Base-by-base conservation (phyloP, 2,113 vertebrate genomes). In the Actenoides hombroni region DNA sequence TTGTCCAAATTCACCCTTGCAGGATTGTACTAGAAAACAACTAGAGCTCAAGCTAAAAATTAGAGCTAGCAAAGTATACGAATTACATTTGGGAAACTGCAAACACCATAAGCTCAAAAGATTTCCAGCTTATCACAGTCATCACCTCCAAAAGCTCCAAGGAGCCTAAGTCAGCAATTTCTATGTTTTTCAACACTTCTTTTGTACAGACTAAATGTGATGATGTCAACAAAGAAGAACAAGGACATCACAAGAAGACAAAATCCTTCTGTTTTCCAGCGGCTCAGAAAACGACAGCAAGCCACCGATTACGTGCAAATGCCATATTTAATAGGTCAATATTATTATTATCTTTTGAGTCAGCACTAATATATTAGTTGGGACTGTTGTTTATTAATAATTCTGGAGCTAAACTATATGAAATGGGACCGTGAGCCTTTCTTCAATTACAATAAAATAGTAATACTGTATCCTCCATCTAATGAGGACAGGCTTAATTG, bases 1-100 rank as follows among this genome's bases (percentile, higher is more conserved):
- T 96, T 94, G 96, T 97, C 98, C 98, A 97, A 97, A 98, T 96
- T 97, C 97, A 95, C 98, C 97, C 97, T 97, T 98, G 96, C 96
- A 96, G 96, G 96, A 97, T 96, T 73, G 76, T 85, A 86, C 96
- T 83, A 86, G 92, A 64, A 94, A 95, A 96, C 95, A 96, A 95
- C 94, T 90, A 90, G 94, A 95, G 94, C 83, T 83, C 63, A 96
- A 94, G 90, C 96, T 95, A 92, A 97, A 96, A 95, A 96, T 87
- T 42, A 86, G 84, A 97, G 88, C 33, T 94, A 96, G 95, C 86
- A 83, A 95, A 96, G 86, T 26, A 80, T 92, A 92, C 90, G 96
- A 90, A 93, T 96, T 96, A 93, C 95, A 95, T 94, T 86, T 95
- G 91, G 96, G 92, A 95, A 96, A 95, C 86, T 54, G 79, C 93